These are phyloP conservation scores for Phrynocephalus forsythii DNA, from an alignment of 2,797 vertebrate species.

Conservation along the genomic window DNA sequence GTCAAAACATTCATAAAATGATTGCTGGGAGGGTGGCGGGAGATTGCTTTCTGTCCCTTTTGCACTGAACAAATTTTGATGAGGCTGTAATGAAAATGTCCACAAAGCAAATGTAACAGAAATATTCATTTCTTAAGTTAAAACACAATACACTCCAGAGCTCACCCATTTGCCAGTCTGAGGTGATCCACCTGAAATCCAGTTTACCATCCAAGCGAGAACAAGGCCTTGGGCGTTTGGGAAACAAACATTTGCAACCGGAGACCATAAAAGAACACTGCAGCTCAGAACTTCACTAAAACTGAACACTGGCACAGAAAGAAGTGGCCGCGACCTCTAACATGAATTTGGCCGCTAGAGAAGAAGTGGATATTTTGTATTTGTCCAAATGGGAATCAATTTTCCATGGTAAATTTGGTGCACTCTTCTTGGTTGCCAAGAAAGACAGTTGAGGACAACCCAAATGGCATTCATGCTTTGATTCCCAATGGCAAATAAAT, in stretches of 20 bases:
- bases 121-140: slow-evolving; percentile 5
- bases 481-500: background rate
- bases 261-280: slow-evolving; percentile 10
- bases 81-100: no score
- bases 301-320: background rate
- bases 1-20: background rate
- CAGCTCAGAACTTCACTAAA: background rate
- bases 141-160: slow-evolving; percentile 8
- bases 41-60: slow-evolving; percentile 21
- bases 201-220: background rate
- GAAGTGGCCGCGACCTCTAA: background rate
- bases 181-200: background rate
- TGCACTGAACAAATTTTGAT: background rate
- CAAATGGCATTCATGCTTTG: background rate
- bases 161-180: background rate
- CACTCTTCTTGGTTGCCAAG: background rate
- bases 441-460: background rate
- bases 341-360: background rate
- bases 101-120: slow-evolving; percentile 25
- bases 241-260: background rate
- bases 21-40: no score
- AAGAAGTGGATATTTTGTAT: background rate
- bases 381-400: background rate
- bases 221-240: background rate
- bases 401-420: background rate